These are phyloP conservation scores for Cyphomyrus discorhynchus DNA, from an alignment of 2,113 vertebrate genomes.

Conservation along the genomic window DNA sequence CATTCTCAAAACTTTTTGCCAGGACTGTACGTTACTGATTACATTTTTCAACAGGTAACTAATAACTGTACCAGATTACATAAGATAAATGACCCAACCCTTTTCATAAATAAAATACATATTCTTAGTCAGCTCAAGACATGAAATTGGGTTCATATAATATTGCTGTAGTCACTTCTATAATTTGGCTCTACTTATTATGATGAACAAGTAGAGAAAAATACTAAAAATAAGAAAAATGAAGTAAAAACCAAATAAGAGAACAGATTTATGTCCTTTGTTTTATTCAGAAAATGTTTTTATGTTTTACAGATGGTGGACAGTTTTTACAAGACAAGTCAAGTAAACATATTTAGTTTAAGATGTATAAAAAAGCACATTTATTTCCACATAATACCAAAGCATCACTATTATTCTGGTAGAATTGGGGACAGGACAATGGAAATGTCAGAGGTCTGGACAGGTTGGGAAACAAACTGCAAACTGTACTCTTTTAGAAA, in stretches of 20 bases:
- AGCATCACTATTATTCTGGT: background rate
- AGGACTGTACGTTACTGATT: background rate
- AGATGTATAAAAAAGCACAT: background rate
- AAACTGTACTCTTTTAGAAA: constrained; percentile 51
- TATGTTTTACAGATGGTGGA: background rate
- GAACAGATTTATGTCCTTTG: background rate
- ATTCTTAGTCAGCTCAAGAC: background rate
- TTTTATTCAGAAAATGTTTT: background rate
- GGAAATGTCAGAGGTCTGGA: background rate
- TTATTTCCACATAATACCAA: background rate
- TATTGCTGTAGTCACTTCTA: background rate
- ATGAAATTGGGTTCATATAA: background rate
- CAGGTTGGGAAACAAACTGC: background rate
- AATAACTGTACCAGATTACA: background rate
- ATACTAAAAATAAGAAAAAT: background rate
- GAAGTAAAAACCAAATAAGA: background rate
- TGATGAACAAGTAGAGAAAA: background rate
- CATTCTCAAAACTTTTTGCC: no score
- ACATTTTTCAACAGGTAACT: background rate
- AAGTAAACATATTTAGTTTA: background rate
- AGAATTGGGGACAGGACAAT: background rate
- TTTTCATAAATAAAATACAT: background rate
- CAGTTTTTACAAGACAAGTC: background rate
- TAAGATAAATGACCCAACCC: background rate
- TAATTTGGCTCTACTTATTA: background rate